phyloP scores from a whole-genome alignment of 2,888 invertebrate species.

The Troglohyphantes excavatus region DNA sequence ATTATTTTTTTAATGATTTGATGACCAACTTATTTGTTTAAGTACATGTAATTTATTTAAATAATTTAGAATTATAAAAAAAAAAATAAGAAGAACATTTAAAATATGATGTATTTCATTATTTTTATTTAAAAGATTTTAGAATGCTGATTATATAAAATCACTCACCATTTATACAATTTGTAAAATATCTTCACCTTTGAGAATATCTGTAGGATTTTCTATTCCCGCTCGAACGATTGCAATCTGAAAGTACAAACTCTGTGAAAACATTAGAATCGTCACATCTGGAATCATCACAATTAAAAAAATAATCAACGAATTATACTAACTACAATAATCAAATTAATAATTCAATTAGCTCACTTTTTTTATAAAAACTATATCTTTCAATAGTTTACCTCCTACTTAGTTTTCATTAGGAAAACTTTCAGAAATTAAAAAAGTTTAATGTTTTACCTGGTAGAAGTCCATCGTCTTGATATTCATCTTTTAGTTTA shows the following conservation, averaged over 20 bases:
- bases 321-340: not conserved
- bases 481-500: slow-evolving; percentile 64
- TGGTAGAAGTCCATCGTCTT: slow-evolving; percentile 34
- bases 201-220: slow-evolving; percentile 72
- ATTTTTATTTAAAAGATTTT: too few species aligned
- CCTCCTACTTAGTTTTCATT: not conserved
- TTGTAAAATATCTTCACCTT: slow-evolving; percentile 59
- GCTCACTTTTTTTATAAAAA: not conserved
- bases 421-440: not conserved
- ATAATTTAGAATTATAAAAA: too few species aligned
- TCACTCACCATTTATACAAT: slow-evolving; percentile 19
- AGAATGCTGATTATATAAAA: too few species aligned
- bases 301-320: not conserved
- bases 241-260: slow-evolving; percentile 51
- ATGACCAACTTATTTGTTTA: too few species aligned
- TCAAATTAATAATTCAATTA: not conserved
- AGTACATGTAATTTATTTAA: too few species aligned
- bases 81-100: too few species aligned
- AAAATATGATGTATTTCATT: too few species aligned
- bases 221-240: slow-evolving; percentile 63
- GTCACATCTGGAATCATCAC: not conserved
- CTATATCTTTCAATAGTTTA: not conserved
- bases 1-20: too few species aligned
- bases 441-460: not conserved
- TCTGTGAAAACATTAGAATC: not conserved